Evolutionary conservation across 37 sponge, comb jelly and placozoan species (phyloP), one percentile per base, ranked within the genome.

Genomic region (Theonella swinhoei): DNA sequence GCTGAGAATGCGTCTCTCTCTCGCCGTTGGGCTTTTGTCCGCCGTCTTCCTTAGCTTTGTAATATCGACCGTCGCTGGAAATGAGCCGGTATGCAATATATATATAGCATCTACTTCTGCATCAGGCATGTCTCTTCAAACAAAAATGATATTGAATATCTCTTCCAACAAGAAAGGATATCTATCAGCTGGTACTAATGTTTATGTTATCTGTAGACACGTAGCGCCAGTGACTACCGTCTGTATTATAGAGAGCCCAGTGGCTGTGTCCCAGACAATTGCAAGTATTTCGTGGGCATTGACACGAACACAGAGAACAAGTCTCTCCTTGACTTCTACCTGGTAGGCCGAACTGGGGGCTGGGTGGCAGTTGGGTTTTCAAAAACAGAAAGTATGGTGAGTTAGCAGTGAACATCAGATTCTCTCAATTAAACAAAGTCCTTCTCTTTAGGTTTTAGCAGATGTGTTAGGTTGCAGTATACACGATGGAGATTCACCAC

Each of bases 311-410:
- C 64, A 34, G 64, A 7, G 17, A 62, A 78, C 39, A 19, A 28
- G 14, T 4, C 20, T 17, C 62, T 60, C 62, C 66, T 78, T 61
- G 79, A 78, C 62, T 33, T 78, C 39, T 62, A 78, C 59, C 47
- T 78, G 38, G 79, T 47, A 22, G 79, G 64, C 39, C 28, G 14
- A 11, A 65, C 65, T 60, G 36, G 4, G 3, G 79, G 79, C 60
- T 78, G 65, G 64, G 59, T 78, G 66, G 79, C 79, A n/a, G 79
- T 78, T 28, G 79, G 79, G 5, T 78, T 78, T 65, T 63, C 65
- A 9, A 37, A 23, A 3, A 35, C 59, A 8, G 4, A 8, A 5
- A 30, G 4, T 60, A 78, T 78, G 79, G 79, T 78, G 64, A 7
- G 79, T n/a, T 14, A 7, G 5, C 26, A 24, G 33, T 72, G 40